A percentile compares a stretch with the other conserved stretches of the same genome.
Conservation (phyloP, 2,888 invertebrate species). For the Tetranychus piercei region DNA sequence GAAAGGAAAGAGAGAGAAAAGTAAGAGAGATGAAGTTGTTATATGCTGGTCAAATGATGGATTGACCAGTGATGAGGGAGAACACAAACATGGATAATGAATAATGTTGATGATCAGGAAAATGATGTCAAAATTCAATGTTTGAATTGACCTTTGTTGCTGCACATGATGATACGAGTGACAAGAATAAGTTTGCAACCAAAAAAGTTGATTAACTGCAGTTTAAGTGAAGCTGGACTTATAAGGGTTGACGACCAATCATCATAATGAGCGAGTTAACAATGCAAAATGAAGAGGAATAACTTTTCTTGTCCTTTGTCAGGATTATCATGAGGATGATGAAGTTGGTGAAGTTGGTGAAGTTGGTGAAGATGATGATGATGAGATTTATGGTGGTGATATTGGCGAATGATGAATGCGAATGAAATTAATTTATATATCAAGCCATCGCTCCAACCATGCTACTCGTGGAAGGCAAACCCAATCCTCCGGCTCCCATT, state of each 20-base stretch:
- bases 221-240: too few relatives aligned
- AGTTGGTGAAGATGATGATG: background rate
- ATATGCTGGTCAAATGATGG: background rate
- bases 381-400: background rate
- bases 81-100: too few relatives aligned
- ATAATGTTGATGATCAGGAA: too few relatives aligned
- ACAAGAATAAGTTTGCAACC: too few relatives aligned
- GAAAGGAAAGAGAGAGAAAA: background rate
- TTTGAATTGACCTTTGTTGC: too few relatives aligned
- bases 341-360: background rate
- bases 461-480: slow-evolving; percentile 4
- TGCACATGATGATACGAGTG: too few relatives aligned
- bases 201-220: too few relatives aligned
- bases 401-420: background rate
- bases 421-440: background rate
- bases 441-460: slow-evolving; percentile 12
- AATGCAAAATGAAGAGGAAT: too few relatives aligned
- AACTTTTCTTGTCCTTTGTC: too few relatives aligned
- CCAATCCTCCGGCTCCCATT: slow-evolving; percentile 7
- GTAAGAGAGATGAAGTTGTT: background rate
- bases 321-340: background rate
- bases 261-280: too few relatives aligned
- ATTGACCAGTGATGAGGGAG: background rate
- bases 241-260: too few relatives aligned
- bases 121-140: too few relatives aligned